Conservation (phyloP, 2,113 vertebrate genomes). For the Chunga burmeisteri region DNA sequence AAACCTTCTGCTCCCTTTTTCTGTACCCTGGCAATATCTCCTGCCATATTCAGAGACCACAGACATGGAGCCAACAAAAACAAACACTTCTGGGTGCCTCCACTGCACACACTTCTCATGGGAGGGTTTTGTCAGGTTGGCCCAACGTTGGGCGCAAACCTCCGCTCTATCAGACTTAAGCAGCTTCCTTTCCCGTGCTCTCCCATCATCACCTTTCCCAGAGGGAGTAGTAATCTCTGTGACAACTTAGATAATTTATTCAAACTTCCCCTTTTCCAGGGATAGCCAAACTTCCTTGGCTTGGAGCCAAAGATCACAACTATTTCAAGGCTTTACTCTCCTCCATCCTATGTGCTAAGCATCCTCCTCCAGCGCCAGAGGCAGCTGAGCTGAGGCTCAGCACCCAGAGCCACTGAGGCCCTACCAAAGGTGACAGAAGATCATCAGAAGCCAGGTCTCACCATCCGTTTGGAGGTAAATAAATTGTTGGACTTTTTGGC, state of each 20-base stretch:
- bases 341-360: background rate
- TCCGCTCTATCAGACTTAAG: background rate
- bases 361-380: background rate
- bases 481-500: background rate
- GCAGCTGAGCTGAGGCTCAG: background rate
- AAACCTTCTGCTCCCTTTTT: background rate
- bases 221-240: background rate
- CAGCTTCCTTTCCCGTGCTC: background rate
- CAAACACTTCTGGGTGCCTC: background rate
- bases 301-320: background rate
- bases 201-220: background rate
- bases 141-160: fast-evolving
- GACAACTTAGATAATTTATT: background rate
- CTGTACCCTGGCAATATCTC: background rate
- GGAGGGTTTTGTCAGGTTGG: background rate
- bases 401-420: background rate
- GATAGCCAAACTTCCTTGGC: background rate
- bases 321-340: background rate
- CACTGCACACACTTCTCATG: background rate
- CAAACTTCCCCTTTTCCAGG: background rate
- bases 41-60: background rate
- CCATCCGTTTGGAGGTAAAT: background rate
- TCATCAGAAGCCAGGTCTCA: background rate
- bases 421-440: background rate
- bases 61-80: background rate